These are phyloP conservation scores for Grammatotria lemairii DNA, from an alignment of 2,113 vertebrate genomes.

Conservation along the genomic window DNA sequence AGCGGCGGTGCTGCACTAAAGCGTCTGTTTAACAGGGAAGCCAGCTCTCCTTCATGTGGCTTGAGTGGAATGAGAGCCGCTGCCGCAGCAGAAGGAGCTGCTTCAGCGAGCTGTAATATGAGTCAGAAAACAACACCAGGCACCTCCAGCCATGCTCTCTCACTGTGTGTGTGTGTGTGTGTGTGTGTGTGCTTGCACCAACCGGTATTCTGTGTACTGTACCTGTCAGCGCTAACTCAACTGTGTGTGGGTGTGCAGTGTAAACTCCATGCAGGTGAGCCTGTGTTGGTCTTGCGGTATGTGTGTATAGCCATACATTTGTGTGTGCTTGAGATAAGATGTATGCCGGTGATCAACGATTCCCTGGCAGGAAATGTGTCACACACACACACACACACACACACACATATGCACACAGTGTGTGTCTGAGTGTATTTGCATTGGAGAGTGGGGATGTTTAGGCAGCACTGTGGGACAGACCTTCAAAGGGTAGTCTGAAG, in stretches of 20 bases:
- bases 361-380: neutral
- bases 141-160: constrained; percentile 38
- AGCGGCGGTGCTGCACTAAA: constrained; percentile 24
- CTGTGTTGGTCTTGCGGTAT: neutral
- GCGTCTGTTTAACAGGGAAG: constrained; percentile 50
- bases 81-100: constrained; percentile 44
- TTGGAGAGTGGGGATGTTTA: neutral
- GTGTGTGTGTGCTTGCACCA: neutral
- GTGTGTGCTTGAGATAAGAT: neutral
- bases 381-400: neutral
- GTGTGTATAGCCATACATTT: neutral
- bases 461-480: neutral
- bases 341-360: neutral
- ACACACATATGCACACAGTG: neutral
- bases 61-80: constrained; percentile 52
- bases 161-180: neutral
- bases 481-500: neutral
- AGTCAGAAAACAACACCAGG: constrained; percentile 50
- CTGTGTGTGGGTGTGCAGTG: neutral
- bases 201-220: neutral
- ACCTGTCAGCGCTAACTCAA: neutral
- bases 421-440: neutral
- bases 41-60: constrained; percentile 63
- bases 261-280: neutral
- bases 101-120: constrained; percentile 31